These are phyloP conservation scores for Percina caprodes DNA, from an alignment of 2,113 vertebrate species.

Conservation along the genomic window DNA sequence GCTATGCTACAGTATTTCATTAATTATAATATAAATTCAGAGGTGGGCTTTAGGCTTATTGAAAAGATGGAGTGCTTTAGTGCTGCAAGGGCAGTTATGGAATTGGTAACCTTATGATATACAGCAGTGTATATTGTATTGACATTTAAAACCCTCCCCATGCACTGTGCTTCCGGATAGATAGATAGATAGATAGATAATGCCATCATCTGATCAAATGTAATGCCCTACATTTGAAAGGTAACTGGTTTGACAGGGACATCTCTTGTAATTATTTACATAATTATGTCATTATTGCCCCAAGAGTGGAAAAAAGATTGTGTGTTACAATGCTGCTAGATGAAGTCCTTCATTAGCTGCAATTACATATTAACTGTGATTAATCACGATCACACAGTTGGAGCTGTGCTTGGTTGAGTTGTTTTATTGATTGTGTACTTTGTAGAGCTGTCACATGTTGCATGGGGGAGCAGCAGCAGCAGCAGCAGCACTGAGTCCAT, in stretches of 20 bases:
- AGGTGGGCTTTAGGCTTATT: slow-evolving; percentile 60
- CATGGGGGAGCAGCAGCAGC: no score
- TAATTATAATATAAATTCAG: slow-evolving; percentile 42
- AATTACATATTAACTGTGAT: slow-evolving; percentile 49
- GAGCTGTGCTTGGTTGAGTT: slow-evolving; percentile 14
- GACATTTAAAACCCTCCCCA: slow-evolving; percentile 36
- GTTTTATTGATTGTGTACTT: slow-evolving; percentile 44
- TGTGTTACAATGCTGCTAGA: slow-evolving; percentile 27
- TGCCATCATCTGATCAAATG: slow-evolving; percentile 38
- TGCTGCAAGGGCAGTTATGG: slow-evolving; percentile 37
- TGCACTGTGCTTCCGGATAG: not conserved
- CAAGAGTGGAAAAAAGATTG: not conserved
- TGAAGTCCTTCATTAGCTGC: slow-evolving; percentile 40
- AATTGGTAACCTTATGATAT: slow-evolving; percentile 29
- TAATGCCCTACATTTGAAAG: slow-evolving; percentile 42
- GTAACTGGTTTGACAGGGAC: not conserved
- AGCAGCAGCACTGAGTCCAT: not conserved
- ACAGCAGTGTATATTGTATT: slow-evolving; percentile 20
- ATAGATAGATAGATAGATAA: not conserved
- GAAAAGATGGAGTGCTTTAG: slow-evolving; percentile 48
- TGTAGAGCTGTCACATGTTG: not conserved
- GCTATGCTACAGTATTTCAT: no score
- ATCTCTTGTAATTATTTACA: slow-evolving; percentile 1
- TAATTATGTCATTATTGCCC: slow-evolving; percentile 14
- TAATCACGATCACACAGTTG: slow-evolving; percentile 15